These are phyloP conservation scores for Creontiades dilutus DNA, from an alignment of 2,888 invertebrate genomes.

Conservation along the genomic window DNA sequence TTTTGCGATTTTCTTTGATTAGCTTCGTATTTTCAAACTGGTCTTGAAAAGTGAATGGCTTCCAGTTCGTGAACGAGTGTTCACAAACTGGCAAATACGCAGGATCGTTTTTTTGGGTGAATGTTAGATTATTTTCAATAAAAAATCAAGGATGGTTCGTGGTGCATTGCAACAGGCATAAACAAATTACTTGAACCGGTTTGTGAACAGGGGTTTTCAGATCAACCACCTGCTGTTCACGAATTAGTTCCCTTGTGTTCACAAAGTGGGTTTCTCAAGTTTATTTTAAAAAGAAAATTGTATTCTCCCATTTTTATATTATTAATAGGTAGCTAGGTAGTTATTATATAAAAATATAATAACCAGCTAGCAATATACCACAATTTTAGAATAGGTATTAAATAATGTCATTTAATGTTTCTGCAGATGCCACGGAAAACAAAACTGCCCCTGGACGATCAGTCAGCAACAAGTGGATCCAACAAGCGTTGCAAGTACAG, in stretches of 20 bases:
- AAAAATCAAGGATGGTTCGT: not conserved
- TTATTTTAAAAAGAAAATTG: not conserved
- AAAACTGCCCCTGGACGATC: not conserved
- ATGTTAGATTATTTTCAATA: not conserved
- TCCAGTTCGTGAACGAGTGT: not conserved
- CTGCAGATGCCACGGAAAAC: slow-evolving; percentile 24
- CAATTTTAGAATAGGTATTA: not conserved
- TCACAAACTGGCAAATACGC: not conserved
- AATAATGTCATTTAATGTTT: not conserved
- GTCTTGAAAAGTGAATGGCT: not conserved
- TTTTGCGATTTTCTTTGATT: not conserved
- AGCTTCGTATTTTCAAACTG: not conserved
- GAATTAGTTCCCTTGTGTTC: not conserved
- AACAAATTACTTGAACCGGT: not conserved
- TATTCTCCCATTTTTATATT: no score
- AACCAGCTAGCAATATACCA: not conserved
- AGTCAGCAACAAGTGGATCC: not conserved
- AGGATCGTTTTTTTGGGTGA: not conserved
- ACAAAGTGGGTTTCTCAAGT: not conserved
- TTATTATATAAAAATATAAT: not conserved
- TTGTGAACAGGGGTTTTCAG: not conserved
- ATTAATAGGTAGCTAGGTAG: no score
- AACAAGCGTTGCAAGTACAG: not conserved
- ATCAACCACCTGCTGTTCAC: not conserved
- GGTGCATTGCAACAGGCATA: not conserved